Percentiles rank a stretch among this genome's conserved stretches.
Conservation (phyloP, 2,113 vertebrate genomes). For the Shinisaurus crocodilurus region DNA sequence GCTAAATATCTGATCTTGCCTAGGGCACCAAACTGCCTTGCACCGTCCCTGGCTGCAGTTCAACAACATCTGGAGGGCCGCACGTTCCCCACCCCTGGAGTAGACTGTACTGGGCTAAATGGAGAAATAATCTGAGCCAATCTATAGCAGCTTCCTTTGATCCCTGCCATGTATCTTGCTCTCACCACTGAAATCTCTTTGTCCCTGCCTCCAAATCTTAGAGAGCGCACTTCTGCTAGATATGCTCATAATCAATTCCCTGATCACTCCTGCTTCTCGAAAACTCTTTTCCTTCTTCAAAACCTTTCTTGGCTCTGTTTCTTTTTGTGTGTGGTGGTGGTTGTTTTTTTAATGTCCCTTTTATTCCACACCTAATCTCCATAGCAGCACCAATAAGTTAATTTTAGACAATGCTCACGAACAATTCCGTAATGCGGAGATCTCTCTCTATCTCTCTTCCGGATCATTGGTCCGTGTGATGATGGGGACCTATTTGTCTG, state of each 20-base stretch:
- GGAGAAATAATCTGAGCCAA: not conserved
- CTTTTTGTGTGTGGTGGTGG: not conserved
- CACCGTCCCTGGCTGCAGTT: too few species aligned
- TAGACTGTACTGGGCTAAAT: not conserved
- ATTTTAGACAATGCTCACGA: slow-evolving; percentile 31
- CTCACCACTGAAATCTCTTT: not conserved
- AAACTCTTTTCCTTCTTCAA: not conserved
- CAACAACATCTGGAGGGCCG: too few species aligned
- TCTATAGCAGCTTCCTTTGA: not conserved
- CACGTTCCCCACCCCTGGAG: too few species aligned
- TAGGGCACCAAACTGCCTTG: too few species aligned
- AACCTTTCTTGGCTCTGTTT: not conserved
- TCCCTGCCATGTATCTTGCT: not conserved
- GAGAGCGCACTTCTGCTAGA: not conserved
- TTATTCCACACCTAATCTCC: slow-evolving; percentile 31
- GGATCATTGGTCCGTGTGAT: not conserved
- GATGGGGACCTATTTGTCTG: not conserved
- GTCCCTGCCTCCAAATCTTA: not conserved
- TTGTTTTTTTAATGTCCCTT: slow-evolving; percentile 13
- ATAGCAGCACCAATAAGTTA: slow-evolving; percentile 30
- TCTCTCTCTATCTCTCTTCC: not conserved
- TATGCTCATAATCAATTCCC: not conserved
- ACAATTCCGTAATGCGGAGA: not conserved
- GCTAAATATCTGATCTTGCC: too few species aligned
- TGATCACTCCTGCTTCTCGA: not conserved